Percentiles rank a stretch among this genome's conserved stretches.
These are phyloP conservation scores for Mimas tiliae DNA, from an alignment of 2,888 invertebrate species.

Conservation along the genomic window DNA sequence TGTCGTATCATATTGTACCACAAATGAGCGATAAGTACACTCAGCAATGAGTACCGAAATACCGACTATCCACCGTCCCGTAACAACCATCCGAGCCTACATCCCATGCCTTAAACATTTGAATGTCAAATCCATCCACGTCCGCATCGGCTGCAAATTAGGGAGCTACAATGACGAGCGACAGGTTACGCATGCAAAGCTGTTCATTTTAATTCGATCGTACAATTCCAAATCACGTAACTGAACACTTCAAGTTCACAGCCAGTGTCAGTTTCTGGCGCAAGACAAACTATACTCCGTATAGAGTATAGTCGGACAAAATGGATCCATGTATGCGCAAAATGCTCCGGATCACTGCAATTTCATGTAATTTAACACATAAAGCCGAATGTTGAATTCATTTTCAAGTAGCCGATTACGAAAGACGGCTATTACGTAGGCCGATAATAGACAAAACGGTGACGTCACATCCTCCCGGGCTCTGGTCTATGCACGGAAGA, in stretches of 20 bases:
- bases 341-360: slow-evolving; percentile 20
- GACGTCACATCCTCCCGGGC: slow-evolving; percentile 44
- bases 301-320: neutral
- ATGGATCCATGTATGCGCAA: neutral
- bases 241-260: slow-evolving; percentile 44
- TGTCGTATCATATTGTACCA: neutral
- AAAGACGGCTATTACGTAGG: slow-evolving; percentile 28
- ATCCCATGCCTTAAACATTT: slow-evolving; percentile 35
- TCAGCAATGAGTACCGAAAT: neutral
- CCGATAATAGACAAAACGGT: slow-evolving; percentile 38
- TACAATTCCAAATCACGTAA: slow-evolving; percentile 71
- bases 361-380: slow-evolving; percentile 20
- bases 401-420: slow-evolving; percentile 21
- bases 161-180: slow-evolving; percentile 53
- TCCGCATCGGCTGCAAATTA: slow-evolving; percentile 56
- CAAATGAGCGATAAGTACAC: neutral
- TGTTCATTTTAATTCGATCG: slow-evolving; percentile 60
- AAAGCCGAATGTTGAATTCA: slow-evolving; percentile 20
- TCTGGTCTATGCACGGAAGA: slow-evolving; percentile 36
- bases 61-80: neutral
- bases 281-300: neutral
- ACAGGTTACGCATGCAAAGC: slow-evolving; percentile 52
- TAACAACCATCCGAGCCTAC: neutral
- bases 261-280: slow-evolving; percentile 21
- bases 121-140: slow-evolving; percentile 48